Evolutionary conservation across 2,888 invertebrate genomes (phyloP).

Genomic region (Drosophila macrothrix): DNA sequence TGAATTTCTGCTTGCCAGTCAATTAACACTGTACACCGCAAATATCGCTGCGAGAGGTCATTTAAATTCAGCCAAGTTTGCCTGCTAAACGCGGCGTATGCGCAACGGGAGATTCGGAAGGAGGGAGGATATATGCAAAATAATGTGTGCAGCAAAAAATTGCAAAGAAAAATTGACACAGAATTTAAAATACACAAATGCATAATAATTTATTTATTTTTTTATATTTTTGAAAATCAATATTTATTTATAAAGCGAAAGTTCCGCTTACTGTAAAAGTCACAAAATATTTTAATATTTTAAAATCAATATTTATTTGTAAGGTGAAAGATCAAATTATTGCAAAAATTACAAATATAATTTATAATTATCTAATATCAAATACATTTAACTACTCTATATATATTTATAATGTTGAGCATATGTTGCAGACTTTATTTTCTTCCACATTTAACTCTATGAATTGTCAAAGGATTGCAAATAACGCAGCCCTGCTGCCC

Average conservation of each 20-base stretch:
- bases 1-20: slow-evolving; percentile 59
- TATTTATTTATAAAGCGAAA: not conserved
- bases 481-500: slow-evolving; percentile 22
- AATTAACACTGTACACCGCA: slow-evolving; percentile 64
- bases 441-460: not conserved
- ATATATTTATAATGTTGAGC: not conserved
- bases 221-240: not conserved
- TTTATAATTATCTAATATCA: too few relatives aligned
- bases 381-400: too few relatives aligned
- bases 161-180: not conserved
- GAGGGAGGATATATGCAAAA: not conserved
- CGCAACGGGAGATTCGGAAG: slow-evolving; percentile 13
- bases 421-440: not conserved
- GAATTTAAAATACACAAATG: not conserved
- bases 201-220: not conserved
- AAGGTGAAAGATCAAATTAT: not conserved
- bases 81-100: slow-evolving; percentile 39
- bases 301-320: not conserved
- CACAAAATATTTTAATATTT: not conserved
- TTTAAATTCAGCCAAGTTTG: slow-evolving; percentile 56
- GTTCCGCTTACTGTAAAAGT: not conserved
- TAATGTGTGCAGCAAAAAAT: not conserved
- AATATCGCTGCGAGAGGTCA: slow-evolving; percentile 47
- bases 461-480: too few relatives aligned
- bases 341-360: not conserved